Evolutionary conservation across 1,140 invertebrate species (phyloP).

Genomic region (Brachionus manjavacas): DNA sequence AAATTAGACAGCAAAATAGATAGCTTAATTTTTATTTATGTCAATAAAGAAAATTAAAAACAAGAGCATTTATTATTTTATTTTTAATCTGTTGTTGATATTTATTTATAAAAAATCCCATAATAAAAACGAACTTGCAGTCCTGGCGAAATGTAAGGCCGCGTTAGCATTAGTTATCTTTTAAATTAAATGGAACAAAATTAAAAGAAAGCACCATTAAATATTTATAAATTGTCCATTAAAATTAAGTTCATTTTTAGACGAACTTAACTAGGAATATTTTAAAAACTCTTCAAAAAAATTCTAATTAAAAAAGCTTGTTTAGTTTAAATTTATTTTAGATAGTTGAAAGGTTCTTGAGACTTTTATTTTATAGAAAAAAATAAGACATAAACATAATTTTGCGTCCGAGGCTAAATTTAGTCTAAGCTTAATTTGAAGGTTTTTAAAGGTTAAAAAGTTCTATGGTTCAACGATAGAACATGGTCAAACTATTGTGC

Average conservation of each 20-base stretch:
- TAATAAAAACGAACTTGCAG: too few species aligned
- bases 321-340: neutral
- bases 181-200: neutral
- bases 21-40: too few species aligned
- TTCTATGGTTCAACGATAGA: neutral
- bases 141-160: too few species aligned
- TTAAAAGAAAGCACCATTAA: neutral
- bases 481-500: neutral
- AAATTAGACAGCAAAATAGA: too few species aligned
- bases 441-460: conserved; percentile 14
- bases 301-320: neutral
- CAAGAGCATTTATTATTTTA: too few species aligned
- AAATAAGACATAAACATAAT: neutral
- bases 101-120: too few species aligned
- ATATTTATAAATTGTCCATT: too few species aligned
- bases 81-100: too few species aligned
- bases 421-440: neutral
- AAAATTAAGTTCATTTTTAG: too few species aligned
- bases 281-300: neutral
- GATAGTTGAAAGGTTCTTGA: neutral
- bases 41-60: too few species aligned
- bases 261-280: neutral
- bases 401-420: neutral
- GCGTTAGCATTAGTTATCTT: neutral
- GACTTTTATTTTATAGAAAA: neutral